Evolutionary conservation across 2,888 invertebrate species (phyloP), one percentile per base, ranked within the genome.

Genomic region (Panopea generosa): DNA sequence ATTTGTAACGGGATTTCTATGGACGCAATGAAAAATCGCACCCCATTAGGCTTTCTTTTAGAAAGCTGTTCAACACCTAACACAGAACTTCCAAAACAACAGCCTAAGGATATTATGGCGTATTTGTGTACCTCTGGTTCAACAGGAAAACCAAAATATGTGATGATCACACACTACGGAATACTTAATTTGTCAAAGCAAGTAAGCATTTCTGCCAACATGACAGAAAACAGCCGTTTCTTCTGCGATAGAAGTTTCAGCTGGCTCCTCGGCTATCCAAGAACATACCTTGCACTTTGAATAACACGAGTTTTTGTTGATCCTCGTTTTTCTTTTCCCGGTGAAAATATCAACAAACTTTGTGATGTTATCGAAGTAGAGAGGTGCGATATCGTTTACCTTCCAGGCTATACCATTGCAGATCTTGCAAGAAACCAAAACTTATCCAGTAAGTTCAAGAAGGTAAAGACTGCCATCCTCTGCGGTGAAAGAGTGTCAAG

Each of bases 51-150:
- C 0, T 50, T 65, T 22, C 18, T 73, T 0, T 38, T 26, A 4
- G 22, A 27, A 47, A 29, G 22, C 0, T 18, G 18, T 11, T 43
- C 18, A 9, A n/a, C 27, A 11, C 43, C 50, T 2, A 29, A 57
- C 14, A 18, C 47, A 6, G 11, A 56, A 16, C 53, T 80, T 22
- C 70, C 80, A 11, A 14, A 18, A 24, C 1, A 74, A n/a, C 68
- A 75, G 24, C 77, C 80, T 0, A 77, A 80, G 29, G 80, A 80
- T 40, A 50, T 57, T 3, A 26, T 71, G 33, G 56, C 59, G 1
- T 67, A 68, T 27, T 71, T 81, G 22, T 65, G 56, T 29, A 67
- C 80, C 14, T 74, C 81, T 22, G 81, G 77, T 7, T 71, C 74
- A 18, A 69, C 77, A 16, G 81, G 81, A 16, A 57, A 53, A 22